Evolutionary conservation across 2,797 vertebrate genomes (phyloP).

Genomic region (Intellagama lesueurii): DNA sequence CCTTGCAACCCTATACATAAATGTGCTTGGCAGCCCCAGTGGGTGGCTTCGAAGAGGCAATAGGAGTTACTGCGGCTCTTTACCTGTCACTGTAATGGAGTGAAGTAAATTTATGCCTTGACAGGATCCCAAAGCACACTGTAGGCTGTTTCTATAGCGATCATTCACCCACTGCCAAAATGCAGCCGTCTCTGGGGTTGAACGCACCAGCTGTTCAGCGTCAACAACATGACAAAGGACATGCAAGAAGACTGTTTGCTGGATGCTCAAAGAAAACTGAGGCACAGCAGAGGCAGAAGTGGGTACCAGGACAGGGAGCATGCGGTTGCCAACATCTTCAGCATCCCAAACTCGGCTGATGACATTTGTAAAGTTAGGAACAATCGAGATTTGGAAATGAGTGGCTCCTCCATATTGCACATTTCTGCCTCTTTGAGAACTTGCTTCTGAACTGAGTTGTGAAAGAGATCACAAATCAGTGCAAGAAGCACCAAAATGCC

Average conservation of each 20-base stretch:
- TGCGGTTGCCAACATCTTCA: neutral
- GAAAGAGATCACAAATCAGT: neutral
- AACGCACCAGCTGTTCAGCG: conserved; percentile 33
- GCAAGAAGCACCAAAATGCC: neutral
- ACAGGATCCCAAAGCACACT: conserved; percentile 53
- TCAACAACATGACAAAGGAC: neutral
- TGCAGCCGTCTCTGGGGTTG: conserved; percentile 48
- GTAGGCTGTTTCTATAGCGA: conserved; percentile 58
- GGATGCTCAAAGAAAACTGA: conserved; percentile 3
- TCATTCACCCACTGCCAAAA: conserved; percentile 40
- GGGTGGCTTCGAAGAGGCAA: conserved; percentile 45
- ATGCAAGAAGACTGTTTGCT: neutral
- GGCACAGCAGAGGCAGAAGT: neutral
- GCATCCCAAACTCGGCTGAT: neutral
- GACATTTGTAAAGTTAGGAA: neutral
- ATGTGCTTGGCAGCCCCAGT: conserved; percentile 24
- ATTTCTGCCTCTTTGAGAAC: neutral
- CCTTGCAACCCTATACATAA: accelerated
- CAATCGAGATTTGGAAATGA: neutral
- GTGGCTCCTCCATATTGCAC: neutral
- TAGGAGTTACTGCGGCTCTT: conserved; percentile 44
- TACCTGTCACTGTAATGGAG: conserved; percentile 31
- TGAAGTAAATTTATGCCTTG: conserved; percentile 28
- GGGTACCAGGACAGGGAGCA: too few relatives aligned
- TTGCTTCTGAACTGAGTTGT: neutral